Evolutionary conservation across 2,888 invertebrate species (phyloP).

Genomic region (Brassicogethes aeneus): DNA sequence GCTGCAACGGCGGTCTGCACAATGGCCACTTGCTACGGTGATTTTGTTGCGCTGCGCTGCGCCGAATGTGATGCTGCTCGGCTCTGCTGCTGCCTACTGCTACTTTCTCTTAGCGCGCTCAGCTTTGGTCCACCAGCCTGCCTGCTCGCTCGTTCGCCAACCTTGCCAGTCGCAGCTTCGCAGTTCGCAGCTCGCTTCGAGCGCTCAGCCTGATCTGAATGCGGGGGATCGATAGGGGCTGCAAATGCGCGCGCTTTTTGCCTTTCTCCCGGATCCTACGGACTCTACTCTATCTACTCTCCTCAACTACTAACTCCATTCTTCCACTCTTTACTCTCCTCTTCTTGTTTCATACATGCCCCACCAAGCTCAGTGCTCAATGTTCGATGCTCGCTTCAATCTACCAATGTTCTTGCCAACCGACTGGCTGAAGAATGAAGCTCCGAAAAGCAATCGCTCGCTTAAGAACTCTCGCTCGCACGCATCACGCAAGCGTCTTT

Average conservation of each 20-base stretch:
- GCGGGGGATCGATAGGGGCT: constrained; percentile 16
- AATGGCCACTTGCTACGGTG: neutral
- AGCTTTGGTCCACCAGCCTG: no score
- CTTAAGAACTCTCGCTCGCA: neutral
- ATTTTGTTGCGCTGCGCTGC: constrained; percentile 2
- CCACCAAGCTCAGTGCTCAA: constrained; percentile 5
- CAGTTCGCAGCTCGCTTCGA: neutral
- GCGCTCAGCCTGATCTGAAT: constrained; percentile 6
- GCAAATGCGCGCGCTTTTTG: constrained; percentile 22
- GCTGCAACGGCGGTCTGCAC: constrained; percentile 10
- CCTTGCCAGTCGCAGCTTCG: constrained; percentile 2
- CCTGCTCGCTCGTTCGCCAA: neutral
- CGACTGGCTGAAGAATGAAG: constrained; percentile 3
- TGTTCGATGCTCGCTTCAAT: no score
- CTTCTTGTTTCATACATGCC: constrained; percentile 5
- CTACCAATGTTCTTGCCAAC: no score
- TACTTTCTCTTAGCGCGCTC: no score
- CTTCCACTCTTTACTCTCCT: neutral
- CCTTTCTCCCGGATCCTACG: constrained; percentile 20
- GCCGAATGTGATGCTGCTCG: neutral
- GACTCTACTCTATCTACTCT: constrained; percentile 5
- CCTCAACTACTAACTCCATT: constrained; percentile 2
- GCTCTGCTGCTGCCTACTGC: no score
- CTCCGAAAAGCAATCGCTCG: neutral
- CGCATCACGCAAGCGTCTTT: neutral